phyloP scores from a whole-genome alignment of 2,113 vertebrate genomes.

The Anseranas semipalmata region DNA sequence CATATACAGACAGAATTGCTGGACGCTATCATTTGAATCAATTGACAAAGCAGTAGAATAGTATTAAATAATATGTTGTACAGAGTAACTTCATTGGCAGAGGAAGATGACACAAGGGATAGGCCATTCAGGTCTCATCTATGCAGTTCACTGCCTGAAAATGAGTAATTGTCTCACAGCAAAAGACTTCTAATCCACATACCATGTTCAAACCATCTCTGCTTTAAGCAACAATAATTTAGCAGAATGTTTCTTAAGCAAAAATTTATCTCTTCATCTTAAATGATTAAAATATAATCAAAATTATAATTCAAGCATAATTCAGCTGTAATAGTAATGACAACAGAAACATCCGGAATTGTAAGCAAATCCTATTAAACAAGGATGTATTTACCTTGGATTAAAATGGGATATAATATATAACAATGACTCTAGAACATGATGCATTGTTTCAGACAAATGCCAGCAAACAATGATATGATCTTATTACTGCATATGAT shows the following conservation, averaged over 20 bases:
- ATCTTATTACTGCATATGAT: background rate
- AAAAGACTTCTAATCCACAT: background rate
- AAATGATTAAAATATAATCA: background rate
- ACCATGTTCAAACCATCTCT: background rate
- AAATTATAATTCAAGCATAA: background rate
- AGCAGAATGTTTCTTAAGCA: background rate
- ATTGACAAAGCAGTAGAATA: background rate
- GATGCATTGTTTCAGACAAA: background rate
- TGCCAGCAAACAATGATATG: background rate
- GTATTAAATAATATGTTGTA: background rate
- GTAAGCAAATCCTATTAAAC: background rate
- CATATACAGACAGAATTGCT: background rate
- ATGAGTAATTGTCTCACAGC: background rate
- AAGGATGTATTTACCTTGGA: background rate
- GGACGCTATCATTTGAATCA: background rate
- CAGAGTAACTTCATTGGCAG: background rate
- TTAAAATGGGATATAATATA: background rate
- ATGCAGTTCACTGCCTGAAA: background rate
- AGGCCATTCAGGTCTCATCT: background rate
- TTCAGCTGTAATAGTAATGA: background rate
- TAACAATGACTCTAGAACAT: background rate
- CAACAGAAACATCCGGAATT: background rate
- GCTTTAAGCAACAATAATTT: background rate
- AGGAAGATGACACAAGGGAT: background rate
- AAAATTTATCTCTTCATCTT: background rate